Base-by-base conservation (phyloP, 2,888 invertebrate genomes). In the Calliphora vomitoria region DNA sequence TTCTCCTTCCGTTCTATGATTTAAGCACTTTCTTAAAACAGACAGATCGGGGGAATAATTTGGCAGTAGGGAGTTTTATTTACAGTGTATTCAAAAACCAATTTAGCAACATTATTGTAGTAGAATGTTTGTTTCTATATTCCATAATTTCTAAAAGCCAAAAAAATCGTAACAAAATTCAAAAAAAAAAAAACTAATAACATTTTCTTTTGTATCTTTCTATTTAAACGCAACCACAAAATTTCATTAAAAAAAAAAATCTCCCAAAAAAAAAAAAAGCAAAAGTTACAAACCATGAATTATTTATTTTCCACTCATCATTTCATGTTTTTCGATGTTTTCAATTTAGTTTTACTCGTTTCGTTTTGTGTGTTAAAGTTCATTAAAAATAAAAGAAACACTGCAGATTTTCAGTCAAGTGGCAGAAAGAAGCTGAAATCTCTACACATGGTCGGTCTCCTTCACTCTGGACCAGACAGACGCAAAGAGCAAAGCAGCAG, bases 221-320 rank as follows among this genome's bases (percentile, higher is more conserved):
- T 53, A 44, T 35, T 76, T 47, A 50, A 50, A 55, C 20, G 6
- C 35, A 55, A 78, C n/a, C 18, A 31, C 25, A 53, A 76, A 44
- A 78, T 74, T 82, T 74, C 53, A 68, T 66, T 66, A 82, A 53
- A 38, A 4, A 8, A 58, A 76, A n/a, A n/a, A n/a, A n/a, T n/a
- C n/a, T n/a, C n/a, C n/a, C 41, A 15, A 66, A 44, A 41, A 10
- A 5, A 76, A 78, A 55, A 25, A 78, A 68, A 41, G 20, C n/a
- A 66, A 15, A 62, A 62, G 13, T 66, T 84, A 82, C 68, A 82
- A 81, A 79, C 68, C 84, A 87, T 85, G 69, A 87, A 87, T 75
- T 66, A 78, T 85, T 75, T 66, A 78, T 85, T 74, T 82, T 81
- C 55, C 62, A 53, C 71, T 71, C 83, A 84, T 87, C 58, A 72